Evolutionary conservation across 2,113 vertebrate species (phyloP).

Genomic region (Ictalurus furcatus): DNA sequence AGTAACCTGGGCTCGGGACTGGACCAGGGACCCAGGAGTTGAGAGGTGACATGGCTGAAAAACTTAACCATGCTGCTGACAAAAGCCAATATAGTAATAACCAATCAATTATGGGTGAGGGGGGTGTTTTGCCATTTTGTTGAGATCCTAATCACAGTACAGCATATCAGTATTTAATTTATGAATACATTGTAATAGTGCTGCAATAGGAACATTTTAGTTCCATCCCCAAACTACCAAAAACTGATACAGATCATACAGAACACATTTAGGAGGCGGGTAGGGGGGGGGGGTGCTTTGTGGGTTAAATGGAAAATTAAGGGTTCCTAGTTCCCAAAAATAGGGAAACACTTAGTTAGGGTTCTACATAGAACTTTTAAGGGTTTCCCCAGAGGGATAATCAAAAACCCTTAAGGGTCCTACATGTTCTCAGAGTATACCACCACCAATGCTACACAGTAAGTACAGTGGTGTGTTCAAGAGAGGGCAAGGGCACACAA

Average conservation of each 20-base stretch:
- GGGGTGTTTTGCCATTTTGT: background rate
- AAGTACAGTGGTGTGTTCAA: background rate
- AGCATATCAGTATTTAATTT: background rate
- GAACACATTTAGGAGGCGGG: background rate
- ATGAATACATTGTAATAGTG: background rate
- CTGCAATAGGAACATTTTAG: background rate
- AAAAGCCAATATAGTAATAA: background rate
- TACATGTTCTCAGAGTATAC: background rate
- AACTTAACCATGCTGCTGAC: background rate
- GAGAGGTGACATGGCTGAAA: background rate
- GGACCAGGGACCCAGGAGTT: background rate
- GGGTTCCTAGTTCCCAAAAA: too few species aligned
- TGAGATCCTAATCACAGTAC: background rate
- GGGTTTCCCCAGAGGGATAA: background rate
- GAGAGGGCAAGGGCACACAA: background rate
- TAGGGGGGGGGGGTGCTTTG: background rate
- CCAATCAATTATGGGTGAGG: background rate
- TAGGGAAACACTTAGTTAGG: background rate
- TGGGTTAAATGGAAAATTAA: background rate
- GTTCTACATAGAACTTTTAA: background rate
- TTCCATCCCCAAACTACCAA: background rate
- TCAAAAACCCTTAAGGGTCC: background rate
- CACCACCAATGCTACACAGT: background rate
- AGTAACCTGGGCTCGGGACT: background rate
- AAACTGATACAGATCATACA: background rate